Percentiles rank a stretch among this genome's conserved stretches.
Conservation (phyloP, 2,113 vertebrate genomes). For the Zeus faber region DNA sequence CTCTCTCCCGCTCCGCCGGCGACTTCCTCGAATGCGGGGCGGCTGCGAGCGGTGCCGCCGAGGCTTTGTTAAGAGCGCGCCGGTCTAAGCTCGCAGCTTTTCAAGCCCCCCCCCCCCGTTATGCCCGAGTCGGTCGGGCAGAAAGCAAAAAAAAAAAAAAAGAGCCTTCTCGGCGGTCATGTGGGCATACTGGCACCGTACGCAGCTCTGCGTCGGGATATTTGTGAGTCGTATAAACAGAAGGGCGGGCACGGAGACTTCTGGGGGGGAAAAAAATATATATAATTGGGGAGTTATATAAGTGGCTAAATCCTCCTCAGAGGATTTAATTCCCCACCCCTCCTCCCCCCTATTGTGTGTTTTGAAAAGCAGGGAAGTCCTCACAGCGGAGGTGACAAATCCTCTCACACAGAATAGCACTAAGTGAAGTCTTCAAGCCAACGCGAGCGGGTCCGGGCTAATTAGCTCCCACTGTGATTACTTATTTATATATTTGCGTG, state of each 20-base stretch:
- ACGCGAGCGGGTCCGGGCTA: constrained; percentile 55
- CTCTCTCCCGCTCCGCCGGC: no score
- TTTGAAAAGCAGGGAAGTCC: constrained; percentile 67
- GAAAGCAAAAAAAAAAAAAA: constrained; percentile 78
- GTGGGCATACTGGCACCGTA: constrained; percentile 72
- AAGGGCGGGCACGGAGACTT: constrained; percentile 65
- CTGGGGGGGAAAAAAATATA: constrained; percentile 55
- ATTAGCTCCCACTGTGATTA: constrained; percentile 52
- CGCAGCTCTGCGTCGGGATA: constrained; percentile 75
- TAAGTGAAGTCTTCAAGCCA: constrained; percentile 45
- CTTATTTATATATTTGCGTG: constrained; percentile 27
- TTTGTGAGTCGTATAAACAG: constrained; percentile 79
- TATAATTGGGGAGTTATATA: constrained; percentile 81
- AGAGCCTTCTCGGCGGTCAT: constrained; percentile 74
- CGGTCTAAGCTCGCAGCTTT: constrained; percentile 71
- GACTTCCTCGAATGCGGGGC: no score
- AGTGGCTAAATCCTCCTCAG: constrained; percentile 76
- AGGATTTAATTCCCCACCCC: constrained; percentile 65
- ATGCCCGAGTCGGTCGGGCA: constrained; percentile 74
- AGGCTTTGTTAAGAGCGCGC: constrained; percentile 72
- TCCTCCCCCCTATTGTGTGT: constrained; percentile 69
- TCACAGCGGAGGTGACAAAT: constrained; percentile 68
- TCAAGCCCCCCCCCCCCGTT: constrained; percentile 69
- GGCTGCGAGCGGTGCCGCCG: constrained; percentile 56
- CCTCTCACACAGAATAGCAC: constrained; percentile 51